A percentile compares a stretch with the other conserved stretches of the same genome.
Evolutionary conservation across 2,113 vertebrate species (phyloP).

Genomic region (Apteryx mantelli): DNA sequence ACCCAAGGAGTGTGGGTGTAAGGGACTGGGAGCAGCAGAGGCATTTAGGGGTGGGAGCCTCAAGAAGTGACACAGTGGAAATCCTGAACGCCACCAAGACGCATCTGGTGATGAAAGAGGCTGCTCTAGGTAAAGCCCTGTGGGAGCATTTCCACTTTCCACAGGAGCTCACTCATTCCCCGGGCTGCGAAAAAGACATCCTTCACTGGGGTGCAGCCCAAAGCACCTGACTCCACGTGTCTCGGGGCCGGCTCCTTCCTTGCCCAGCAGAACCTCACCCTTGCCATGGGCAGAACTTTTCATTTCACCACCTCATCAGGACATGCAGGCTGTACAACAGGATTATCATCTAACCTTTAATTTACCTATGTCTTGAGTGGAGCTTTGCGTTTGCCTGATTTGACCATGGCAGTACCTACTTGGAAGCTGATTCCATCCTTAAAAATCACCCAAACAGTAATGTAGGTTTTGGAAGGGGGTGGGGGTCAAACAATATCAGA

Average conservation of each 20-base stretch:
- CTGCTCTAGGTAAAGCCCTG: neutral
- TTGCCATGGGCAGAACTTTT: neutral
- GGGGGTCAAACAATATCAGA: neutral
- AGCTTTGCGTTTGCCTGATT: neutral
- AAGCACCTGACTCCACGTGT: neutral
- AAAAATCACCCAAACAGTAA: neutral
- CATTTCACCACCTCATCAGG: neutral
- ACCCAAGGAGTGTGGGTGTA: rapidly evolving
- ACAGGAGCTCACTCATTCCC: neutral
- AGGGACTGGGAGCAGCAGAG: neutral
- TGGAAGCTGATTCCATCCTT: neutral
- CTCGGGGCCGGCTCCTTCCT: neutral
- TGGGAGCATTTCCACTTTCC: neutral
- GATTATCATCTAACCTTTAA: neutral
- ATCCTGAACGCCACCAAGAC: neutral
- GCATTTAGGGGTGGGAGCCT: neutral
- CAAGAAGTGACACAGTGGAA: neutral
- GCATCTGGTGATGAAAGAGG: neutral
- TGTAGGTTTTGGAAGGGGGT: neutral
- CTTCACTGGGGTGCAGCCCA: neutral
- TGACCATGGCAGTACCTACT: neutral
- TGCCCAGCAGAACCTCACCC: neutral
- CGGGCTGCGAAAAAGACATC: neutral
- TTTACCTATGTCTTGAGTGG: neutral
- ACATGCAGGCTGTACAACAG: neutral